phyloP scores from a whole-genome alignment of 2,888 invertebrate genomes.

The Lithosia quadra region DNA sequence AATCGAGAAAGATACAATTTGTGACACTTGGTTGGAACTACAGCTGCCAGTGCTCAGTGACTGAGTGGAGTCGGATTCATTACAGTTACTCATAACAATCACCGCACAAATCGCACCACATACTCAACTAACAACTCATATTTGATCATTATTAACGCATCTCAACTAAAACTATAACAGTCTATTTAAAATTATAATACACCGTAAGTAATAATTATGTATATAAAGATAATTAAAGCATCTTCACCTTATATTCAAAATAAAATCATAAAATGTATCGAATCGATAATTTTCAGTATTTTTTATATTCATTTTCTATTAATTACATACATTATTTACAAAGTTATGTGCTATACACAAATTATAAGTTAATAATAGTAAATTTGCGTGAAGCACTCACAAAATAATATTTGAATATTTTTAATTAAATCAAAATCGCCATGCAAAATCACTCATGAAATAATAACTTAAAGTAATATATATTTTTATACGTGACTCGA shows the following conservation, averaged over 20 bases:
- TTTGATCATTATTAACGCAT: constrained; percentile 70
- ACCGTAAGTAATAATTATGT: constrained; percentile 81
- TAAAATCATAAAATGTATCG: constrained; percentile 82
- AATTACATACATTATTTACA: constrained; percentile 82
- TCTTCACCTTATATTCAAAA: constrained; percentile 85
- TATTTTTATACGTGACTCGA: constrained; percentile 79
- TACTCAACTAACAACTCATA: constrained; percentile 57
- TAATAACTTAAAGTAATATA: constrained; percentile 80
- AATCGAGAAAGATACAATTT: constrained; percentile 63
- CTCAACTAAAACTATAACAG: constrained; percentile 86
- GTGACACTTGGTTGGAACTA: constrained; percentile 63
- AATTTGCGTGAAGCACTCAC: constrained; percentile 73
- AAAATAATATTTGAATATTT: constrained; percentile 70
- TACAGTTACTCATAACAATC: constrained; percentile 33
- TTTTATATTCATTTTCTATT: constrained; percentile 71
- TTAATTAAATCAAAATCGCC: constrained; percentile 82
- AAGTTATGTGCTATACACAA: constrained; percentile 71
- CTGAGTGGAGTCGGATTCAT: constrained; percentile 33
- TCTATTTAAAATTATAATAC: constrained; percentile 86
- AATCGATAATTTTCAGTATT: constrained; percentile 73
- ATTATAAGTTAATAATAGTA: constrained; percentile 78
- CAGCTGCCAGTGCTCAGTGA: constrained; percentile 52
- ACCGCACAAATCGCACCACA: constrained; percentile 29
- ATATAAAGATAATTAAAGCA: constrained; percentile 86
- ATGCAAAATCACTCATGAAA: constrained; percentile 84